Percentiles rank a stretch among this genome's conserved stretches.
Conservation (phyloP, 2,113 vertebrate genomes). For the Cairina moschata region DNA sequence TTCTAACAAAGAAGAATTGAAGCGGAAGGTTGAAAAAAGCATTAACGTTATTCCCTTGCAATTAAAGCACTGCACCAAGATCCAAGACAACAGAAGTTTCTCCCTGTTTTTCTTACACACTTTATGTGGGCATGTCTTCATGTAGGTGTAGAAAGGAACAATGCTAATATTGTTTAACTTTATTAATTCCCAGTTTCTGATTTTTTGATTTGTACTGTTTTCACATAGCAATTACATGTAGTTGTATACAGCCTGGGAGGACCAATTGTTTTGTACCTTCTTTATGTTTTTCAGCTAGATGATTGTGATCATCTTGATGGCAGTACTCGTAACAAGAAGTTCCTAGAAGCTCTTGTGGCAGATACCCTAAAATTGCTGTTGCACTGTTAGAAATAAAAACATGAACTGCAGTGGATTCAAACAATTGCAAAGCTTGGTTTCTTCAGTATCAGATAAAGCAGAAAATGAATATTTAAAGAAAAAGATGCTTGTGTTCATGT, state of each 20-base stretch:
- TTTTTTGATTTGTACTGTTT: background rate
- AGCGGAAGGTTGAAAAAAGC: background rate
- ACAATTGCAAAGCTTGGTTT: background rate
- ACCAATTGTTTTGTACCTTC: constrained; percentile 78
- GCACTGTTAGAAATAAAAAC: constrained; percentile 77
- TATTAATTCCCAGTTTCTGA: background rate
- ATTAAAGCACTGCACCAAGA: background rate
- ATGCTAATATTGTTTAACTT: background rate
- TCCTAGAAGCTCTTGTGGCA: constrained; percentile 91
- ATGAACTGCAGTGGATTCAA: background rate
- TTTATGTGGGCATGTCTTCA: background rate
- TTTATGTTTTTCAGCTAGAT: constrained; percentile 90
- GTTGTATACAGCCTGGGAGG: background rate
- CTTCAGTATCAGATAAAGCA: background rate
- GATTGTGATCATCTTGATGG: constrained; percentile 89
- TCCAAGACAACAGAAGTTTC: background rate
- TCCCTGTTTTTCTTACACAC: background rate
- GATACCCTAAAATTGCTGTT: constrained; percentile 89
- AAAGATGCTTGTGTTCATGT: background rate
- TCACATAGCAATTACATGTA: background rate
- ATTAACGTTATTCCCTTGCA: background rate
- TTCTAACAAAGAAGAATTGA: background rate
- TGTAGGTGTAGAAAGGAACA: background rate
- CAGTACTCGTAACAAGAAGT: constrained; percentile 95
- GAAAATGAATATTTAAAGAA: background rate